phyloP scores from a whole-genome alignment of 2,113 vertebrate genomes.

The Oophaga pumilio region DNA sequence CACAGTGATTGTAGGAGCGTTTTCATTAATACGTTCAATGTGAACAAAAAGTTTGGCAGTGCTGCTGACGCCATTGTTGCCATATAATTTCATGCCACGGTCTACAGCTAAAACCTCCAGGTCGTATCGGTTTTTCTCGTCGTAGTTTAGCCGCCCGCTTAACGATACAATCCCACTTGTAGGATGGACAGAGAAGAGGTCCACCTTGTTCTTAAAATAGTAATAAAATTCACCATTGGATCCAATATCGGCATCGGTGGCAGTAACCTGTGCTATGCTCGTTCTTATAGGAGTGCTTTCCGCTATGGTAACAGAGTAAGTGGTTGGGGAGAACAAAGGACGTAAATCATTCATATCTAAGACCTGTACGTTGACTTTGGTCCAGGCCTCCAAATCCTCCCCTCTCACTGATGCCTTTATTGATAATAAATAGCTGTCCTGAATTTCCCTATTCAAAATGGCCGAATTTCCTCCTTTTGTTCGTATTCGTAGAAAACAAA shows the following conservation, averaged over 20 bases:
- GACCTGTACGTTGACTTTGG: slow-evolving; percentile 93
- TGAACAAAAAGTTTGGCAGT: slow-evolving; percentile 96
- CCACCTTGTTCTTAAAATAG: slow-evolving; percentile 93
- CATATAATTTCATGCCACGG: slow-evolving; percentile 97
- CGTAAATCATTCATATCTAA: slow-evolving; percentile 98
- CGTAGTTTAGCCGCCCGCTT: slow-evolving; percentile 86
- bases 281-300: slow-evolving; percentile 95
- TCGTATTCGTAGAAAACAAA: slow-evolving; percentile 95
- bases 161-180: slow-evolving; percentile 93
- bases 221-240: slow-evolving; percentile 99
- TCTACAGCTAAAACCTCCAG: slow-evolving; percentile 95
- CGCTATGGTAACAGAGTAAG: slow-evolving; percentile 91
- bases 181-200: slow-evolving; percentile 94
- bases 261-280: slow-evolving; percentile 96
- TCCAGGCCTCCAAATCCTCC: slow-evolving; percentile 91
- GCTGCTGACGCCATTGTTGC: slow-evolving; percentile 96
- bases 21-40: slow-evolving; percentile 89
- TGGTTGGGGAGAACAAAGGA: slow-evolving; percentile 97
- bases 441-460: slow-evolving; percentile 95
- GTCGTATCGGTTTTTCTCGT: slow-evolving; percentile 86
- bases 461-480: slow-evolving; percentile 98
- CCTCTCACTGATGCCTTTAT: slow-evolving; percentile 93
- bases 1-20: slow-evolving; percentile 81
- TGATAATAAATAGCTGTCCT: slow-evolving; percentile 92
- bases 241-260: slow-evolving; percentile 96